Base-by-base conservation (phyloP, 2,797 vertebrate genomes). In the Gambusia yucatana region DNA sequence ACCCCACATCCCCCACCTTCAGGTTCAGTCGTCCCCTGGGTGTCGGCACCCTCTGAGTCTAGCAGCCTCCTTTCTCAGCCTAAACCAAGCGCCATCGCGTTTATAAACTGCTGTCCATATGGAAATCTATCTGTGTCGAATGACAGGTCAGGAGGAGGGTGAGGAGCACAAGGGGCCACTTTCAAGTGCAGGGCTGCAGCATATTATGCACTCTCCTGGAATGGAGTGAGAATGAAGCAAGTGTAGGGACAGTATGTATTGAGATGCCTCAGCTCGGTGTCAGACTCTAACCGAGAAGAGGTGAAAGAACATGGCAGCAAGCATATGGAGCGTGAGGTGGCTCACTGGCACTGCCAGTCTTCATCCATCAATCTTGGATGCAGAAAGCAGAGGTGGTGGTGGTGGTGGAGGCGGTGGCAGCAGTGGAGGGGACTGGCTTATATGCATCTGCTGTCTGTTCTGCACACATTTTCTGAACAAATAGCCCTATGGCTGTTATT, bases 261-360 rank as follows among this genome's bases (percentile, higher is more conserved):
- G 80, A 88, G 89, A 92, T 82, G 80, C 87, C 83, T 87, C 79
- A 74, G 83, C 86, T 89, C 74, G 41, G 83, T 90, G 89, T 91
- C 89, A 82, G 86, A 82, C 78, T 90, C 89, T 88, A 75, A 88
- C 90, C 59, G 91, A 90, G 90, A 73, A 17, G 88, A 86, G 88
- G 89, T 73, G 84, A 83, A 85, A 43, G 86, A 87, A 91, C 92
- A 91, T 91, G 92, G 93, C 93, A 93, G 93, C 84, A 63, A 94
- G 82, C 94, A 93, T 94, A 95, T 94, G 93, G 88, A 87, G 86
- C 73, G 76, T 4, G 52, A 83, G 90, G 88, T 91, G 92, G 90
- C 77, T 59, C 69, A 78, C 90, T 93, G 93, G 93, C 93, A 92
- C 87, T 89, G 93, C 93, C 91, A 92, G 84, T 81, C 89, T 84